Base-by-base conservation (phyloP, 1,140 invertebrate species). In the Alviniconcha marisindica region DNA sequence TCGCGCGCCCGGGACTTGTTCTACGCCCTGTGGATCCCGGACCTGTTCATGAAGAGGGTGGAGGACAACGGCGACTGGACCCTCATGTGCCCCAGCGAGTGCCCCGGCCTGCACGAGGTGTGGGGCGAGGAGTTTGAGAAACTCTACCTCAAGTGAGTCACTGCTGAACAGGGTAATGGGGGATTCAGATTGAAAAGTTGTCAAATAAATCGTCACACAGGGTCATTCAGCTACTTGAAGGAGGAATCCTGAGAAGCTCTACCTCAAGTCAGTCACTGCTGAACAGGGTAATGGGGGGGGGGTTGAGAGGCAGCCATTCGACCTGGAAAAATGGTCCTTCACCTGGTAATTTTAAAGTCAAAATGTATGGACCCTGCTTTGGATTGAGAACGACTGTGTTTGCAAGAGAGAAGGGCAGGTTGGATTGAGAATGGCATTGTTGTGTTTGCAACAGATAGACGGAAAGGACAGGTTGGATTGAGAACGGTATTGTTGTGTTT, bases 41-140 rank as follows among this genome's bases (percentile, higher is more conserved):
- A 99, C 95, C 94, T 99, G 44, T 99, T 99, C 92, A 99, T 99
- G 99, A 95, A 97, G 92, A 95, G 99, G 73, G 98, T 99, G 0
- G 96, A 99, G 92, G 94, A 94, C 0, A 96, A 99, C 93, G 95
- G 94, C 80, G 94, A 95, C 74, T 99, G 99, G 99, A 97, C 96
- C 69, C 93, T 99, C 24, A 99, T 99, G 98, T 99, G 99, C 92
- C 98, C 99, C 0, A 95, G 97, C 91, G 96, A 98, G 91, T 97
- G 96, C 91, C 98, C 97, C 1, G 98, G 97, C 0, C 94, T 99
- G 14, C 93, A 95, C 15, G 98, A 99, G 88, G 96, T 96, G 86
- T 99, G 97, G 96, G 99, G 99, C 56, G 96, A 99, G 79, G 96
- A 99, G 91, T 99, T 99, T 94, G 97, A 98, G 88, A 93, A 95